Percentiles rank a stretch among this genome's conserved stretches.
Conservation (phyloP, 2,888 invertebrate species). For the Cephonodes hylas region DNA sequence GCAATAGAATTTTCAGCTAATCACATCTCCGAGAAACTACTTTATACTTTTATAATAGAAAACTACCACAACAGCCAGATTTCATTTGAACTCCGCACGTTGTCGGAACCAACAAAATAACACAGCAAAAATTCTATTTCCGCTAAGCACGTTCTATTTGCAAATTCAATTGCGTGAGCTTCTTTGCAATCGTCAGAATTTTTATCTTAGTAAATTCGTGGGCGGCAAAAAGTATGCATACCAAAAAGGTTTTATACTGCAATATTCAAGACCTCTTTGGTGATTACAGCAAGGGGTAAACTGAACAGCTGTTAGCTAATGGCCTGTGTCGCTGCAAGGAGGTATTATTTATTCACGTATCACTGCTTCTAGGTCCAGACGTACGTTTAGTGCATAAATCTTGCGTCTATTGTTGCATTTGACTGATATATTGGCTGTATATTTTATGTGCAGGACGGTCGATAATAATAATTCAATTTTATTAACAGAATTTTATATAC, state of each 20-base stretch:
- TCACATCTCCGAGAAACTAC: background rate
- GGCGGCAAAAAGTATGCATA: background rate
- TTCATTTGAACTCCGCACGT: background rate
- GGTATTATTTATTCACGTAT: background rate
- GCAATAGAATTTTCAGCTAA: background rate
- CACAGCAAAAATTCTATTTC: background rate
- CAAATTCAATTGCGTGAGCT: background rate
- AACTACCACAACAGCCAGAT: background rate
- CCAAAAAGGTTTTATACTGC: background rate
- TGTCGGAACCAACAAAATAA: background rate
- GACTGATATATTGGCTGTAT: no score
- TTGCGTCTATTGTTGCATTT: background rate
- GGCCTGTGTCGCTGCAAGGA: background rate
- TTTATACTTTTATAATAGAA: background rate
- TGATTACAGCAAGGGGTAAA: background rate
- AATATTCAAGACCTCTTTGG: slow-evolving; percentile 7
- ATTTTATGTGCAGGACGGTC: no score
- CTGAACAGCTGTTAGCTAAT: background rate
- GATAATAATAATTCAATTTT: no score
- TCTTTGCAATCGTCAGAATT: background rate
- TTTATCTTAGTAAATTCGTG: background rate
- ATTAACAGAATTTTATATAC: no score
- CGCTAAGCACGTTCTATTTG: slow-evolving; percentile 20
- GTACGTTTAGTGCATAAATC: background rate
- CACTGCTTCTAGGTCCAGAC: background rate